Base-by-base conservation (phyloP, 2,888 invertebrate species). In the Lepetodrilus schrolli region DNA sequence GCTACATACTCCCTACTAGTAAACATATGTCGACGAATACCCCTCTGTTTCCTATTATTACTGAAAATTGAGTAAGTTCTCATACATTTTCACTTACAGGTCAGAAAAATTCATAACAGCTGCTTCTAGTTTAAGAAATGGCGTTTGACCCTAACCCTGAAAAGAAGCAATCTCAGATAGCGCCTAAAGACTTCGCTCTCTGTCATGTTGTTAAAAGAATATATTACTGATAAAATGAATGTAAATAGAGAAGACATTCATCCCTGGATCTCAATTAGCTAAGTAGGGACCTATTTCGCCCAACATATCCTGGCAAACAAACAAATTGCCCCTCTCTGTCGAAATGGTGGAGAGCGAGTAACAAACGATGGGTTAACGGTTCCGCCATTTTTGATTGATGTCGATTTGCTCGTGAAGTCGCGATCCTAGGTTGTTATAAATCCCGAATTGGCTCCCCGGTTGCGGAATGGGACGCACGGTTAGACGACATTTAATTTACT, bases 291-390 rank as follows among this genome's bases (percentile, higher is more conserved):
- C 58, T 58, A 58, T 58, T 58, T 30, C 26, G 34, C 26, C n/a
- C 68, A 23, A 37, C 68, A 43, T 47, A 68, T 43, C 47, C 68
- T 74, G 37, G 38, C 74, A 77, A 80, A 72, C 77, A 72, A 77
- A 77, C 80, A 75, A 77, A 80, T 80, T 78, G 68, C 68, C 43
- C 47, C 47, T 47, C 43, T 68, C 43, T 47, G 38, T 47, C 68
- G 26, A 30, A 47, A 47, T 10, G 47, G 26, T 17, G 68, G 47
- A 43, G 68, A 68, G 68, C 21, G 26, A 68, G 43, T 47, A 26
- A 38, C 43, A 43, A 68, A 68, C 30, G 47, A 43, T 43, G 68
- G 47, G 21, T 68, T 68, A 68, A 47, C 43, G 26, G 68, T 23
- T 23, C 47, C 43, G n/a, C 47, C 43, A 38, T 38, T 30, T 47